Evolutionary conservation across 2,888 invertebrate genomes (phyloP), one percentile per base, ranked within the genome.

Genomic region (Didymodactylos carnosus): DNA sequence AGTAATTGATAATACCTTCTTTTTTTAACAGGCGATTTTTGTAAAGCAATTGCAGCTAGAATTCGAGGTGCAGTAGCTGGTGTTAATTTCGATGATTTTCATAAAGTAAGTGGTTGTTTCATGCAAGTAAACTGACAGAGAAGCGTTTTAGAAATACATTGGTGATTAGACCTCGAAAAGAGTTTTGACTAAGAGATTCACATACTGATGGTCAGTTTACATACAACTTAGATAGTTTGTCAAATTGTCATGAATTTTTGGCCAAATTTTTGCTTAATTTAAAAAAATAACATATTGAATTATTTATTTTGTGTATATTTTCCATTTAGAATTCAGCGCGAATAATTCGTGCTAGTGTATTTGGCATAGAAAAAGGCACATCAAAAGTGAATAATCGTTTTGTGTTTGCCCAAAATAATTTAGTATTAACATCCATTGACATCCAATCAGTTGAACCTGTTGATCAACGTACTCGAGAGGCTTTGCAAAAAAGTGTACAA

Each of bases 391-490:
- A 82, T n/a, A 82, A 83, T 39, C 72, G 77, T 51, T 84, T 85
- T 75, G 46, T 76, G 10, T 86, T 85, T 78, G 79, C 80, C 16
- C 85, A 85, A 78, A 85, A 86, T 78, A 82, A 80, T 76, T 79
- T 85, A 62, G 79, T 81, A 39, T 80, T 85, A 70, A 85, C 85
- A 25, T 84, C 82, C 76, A 83, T 85, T 74, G 85, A 85, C 77
- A 85, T 85, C 77, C 84, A 85, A 78, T 83, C 83, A 39, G 85
- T 85, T 46, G 85, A 86, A 77, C 85, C 85, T 7, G 85, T 85
- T 0, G 85, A 85, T 78, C 85, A 86, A 80, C 78, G 85, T 29
- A 85, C 85, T 3, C 78, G 85, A 19, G 85, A 85, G 78, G 80
- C 85, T 6, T 80, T 85, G 53, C 82, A 83, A 80, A 86, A 86